phyloP scores from a whole-genome alignment of 2,888 invertebrate species.

The Yponomeuta malinellus region DNA sequence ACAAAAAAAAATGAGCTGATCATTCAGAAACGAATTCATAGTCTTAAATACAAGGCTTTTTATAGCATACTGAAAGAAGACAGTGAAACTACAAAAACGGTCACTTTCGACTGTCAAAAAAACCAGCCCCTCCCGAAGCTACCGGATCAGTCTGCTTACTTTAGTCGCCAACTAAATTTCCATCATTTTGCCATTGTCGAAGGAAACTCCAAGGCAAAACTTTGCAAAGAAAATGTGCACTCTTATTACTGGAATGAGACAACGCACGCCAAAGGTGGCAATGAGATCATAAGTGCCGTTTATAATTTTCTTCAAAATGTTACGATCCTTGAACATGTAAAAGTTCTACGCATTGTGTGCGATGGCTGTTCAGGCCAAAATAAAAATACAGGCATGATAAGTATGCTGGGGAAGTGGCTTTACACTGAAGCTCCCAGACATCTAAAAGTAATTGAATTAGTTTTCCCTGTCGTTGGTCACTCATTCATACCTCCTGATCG shows the following conservation, averaged over 20 bases:
- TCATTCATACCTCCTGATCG: too few relatives aligned
- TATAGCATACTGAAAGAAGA: conserved; percentile 1
- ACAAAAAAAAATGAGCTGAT: not conserved
- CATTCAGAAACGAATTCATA: conserved; percentile 21
- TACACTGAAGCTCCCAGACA: too few relatives aligned
- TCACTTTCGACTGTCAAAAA: conserved; percentile 33
- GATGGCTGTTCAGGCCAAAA: too few relatives aligned
- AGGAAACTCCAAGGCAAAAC: conserved; percentile 30
- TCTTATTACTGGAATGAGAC: conserved; percentile 21
- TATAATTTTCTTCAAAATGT: conserved; percentile 19
- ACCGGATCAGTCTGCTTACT: conserved; percentile 32
- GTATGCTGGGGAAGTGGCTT: too few relatives aligned
- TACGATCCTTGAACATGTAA: conserved; percentile 21
- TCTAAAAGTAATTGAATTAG: too few relatives aligned
- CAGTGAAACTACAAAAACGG: conserved; percentile 5
- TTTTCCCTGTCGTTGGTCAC: too few relatives aligned
- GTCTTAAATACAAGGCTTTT: conserved; percentile 23
- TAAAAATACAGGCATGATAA: too few relatives aligned
- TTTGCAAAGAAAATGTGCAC: conserved; percentile 24
- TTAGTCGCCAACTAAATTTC: conserved; percentile 27
- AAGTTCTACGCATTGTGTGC: too few relatives aligned
- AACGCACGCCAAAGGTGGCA: conserved; percentile 19
- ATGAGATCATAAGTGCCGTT: conserved; percentile 25
- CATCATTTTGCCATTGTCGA: conserved; percentile 36
- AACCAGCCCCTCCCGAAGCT: conserved; percentile 30